These are phyloP conservation scores for Drosophila tripunctata DNA, from an alignment of 2,888 invertebrate species.

Conservation along the genomic window DNA sequence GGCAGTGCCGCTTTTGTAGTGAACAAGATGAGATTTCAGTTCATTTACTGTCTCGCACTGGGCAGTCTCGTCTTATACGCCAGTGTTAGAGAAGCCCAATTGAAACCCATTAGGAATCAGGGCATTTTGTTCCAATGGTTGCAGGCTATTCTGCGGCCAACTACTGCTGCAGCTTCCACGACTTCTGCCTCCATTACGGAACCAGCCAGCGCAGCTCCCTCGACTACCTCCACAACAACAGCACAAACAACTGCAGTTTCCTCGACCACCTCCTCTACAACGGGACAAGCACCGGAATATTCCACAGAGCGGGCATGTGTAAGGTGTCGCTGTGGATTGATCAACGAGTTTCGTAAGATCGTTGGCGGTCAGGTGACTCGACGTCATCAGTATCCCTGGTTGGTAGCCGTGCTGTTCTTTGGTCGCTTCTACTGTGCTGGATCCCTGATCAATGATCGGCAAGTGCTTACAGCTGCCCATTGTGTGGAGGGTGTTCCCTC, in stretches of 20 bases:
- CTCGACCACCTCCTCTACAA: neutral
- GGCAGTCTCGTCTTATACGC: neutral
- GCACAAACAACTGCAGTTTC: neutral
- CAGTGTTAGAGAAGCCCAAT: neutral
- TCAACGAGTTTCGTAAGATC: slow-evolving; percentile 88
- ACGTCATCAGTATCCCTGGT: slow-evolving; percentile 88
- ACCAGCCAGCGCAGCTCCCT: neutral
- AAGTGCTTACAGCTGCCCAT: slow-evolving; percentile 91
- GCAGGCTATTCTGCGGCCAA: slow-evolving; percentile 44
- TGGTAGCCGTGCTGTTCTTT: slow-evolving; percentile 86
- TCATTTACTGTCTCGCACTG: slow-evolving; percentile 18
- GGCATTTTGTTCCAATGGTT: slow-evolving; percentile 66
- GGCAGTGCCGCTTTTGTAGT: slow-evolving; percentile 30
- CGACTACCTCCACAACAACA: neutral
- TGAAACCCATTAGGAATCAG: neutral
- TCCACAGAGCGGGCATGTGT: slow-evolving; percentile 44
- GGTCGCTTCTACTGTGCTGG: slow-evolving; percentile 90
- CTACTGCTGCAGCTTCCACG: neutral
- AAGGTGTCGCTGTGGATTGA: slow-evolving; percentile 87
- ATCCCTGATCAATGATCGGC: slow-evolving; percentile 89
- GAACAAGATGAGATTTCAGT: slow-evolving; percentile 54
- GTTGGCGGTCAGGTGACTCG: slow-evolving; percentile 90
- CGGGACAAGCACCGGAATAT: neutral
- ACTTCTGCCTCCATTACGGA: no score
- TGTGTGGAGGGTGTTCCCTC: slow-evolving; percentile 87